phyloP scores from a whole-genome alignment of 1,140 invertebrate genomes.

The Pissodes strobi region DNA sequence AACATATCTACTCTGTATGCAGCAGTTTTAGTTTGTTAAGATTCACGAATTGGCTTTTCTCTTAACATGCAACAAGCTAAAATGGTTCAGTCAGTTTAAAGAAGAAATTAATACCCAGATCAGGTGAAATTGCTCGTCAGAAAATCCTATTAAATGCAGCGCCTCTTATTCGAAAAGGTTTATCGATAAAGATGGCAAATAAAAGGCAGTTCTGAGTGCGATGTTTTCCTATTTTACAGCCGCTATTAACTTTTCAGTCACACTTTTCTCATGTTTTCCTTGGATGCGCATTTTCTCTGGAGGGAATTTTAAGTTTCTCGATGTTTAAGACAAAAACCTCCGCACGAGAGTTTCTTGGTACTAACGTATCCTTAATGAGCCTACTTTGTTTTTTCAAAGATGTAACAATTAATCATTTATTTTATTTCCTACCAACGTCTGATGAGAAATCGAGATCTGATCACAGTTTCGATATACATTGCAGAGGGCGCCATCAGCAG shows the following conservation, averaged over 20 bases:
- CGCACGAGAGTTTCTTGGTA: too few species aligned
- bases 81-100: constrained; percentile 8
- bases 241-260: constrained; percentile 33
- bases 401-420: too few species aligned
- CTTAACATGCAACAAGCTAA: constrained; percentile 9
- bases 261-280: constrained; percentile 32
- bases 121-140: constrained; percentile 7
- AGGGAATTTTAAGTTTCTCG: constrained; percentile 14
- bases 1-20: too few species aligned
- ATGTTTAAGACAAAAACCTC: constrained; percentile 1
- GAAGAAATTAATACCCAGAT: constrained; percentile 23
- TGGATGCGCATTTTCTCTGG: constrained; percentile 2
- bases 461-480: too few species aligned
- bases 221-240: constrained; percentile 33
- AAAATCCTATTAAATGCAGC: constrained; percentile 28
- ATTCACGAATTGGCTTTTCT: constrained; percentile 3
- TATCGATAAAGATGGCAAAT: constrained; percentile 31
- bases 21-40: too few species aligned
- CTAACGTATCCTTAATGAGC: too few species aligned
- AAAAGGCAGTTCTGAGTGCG: constrained; percentile 25
- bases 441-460: too few species aligned
- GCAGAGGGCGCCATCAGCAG: too few species aligned
- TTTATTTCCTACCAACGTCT: too few species aligned
- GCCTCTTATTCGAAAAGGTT: constrained; percentile 11
- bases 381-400: too few species aligned